Evolutionary conservation across 1,140 invertebrate species (phyloP), one percentile per base, ranked within the genome.

Genomic region (Luehdorfia chinensis): DNA sequence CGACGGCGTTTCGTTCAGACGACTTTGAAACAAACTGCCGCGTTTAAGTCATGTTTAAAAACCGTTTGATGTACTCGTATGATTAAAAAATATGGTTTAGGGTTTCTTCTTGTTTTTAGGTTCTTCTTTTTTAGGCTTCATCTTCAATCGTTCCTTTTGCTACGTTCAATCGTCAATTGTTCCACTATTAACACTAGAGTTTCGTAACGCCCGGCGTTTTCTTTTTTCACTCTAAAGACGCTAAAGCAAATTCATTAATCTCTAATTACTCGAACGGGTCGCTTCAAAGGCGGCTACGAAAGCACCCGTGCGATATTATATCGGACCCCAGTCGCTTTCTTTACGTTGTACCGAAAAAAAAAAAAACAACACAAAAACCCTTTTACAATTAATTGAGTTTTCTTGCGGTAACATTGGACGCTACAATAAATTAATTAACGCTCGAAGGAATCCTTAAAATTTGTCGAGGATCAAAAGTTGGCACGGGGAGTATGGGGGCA

Each of bases 311-410:
- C 66, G 60, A 58, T 67, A 70, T 72, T 72, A 68, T 76, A 58
- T 66, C 60, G 56, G 64, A 72, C 47, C 59, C 67, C 54, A n/a
- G 6, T n/a, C 13, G 8, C 25, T 15, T 41, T 25, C 66, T 65
- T 78, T 85, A 75, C 78, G 77, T 77, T 79, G 67, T 61, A 58
- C 59, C 79, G 63, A 63, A 18, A 59, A 75, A 78, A 79, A 78
- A 84, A 85, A 81, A 79, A 78, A 75, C 69, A 81, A 83, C 77
- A 84, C 75, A 79, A 86, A 84, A 84, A 86, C 83, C 83, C 79
- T 86, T 86, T 86, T 84, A 83, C 83, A 84, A 84, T 86, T 86
- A 86, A 86, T 86, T 84, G 83, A 84, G 79, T 84, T 86, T 84
- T 84, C 77, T 84, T 84, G 79, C 73, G 76, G 79, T 78, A 76